These are phyloP conservation scores for Orthosia cruda DNA, from an alignment of 2,888 invertebrate species.

Conservation along the genomic window DNA sequence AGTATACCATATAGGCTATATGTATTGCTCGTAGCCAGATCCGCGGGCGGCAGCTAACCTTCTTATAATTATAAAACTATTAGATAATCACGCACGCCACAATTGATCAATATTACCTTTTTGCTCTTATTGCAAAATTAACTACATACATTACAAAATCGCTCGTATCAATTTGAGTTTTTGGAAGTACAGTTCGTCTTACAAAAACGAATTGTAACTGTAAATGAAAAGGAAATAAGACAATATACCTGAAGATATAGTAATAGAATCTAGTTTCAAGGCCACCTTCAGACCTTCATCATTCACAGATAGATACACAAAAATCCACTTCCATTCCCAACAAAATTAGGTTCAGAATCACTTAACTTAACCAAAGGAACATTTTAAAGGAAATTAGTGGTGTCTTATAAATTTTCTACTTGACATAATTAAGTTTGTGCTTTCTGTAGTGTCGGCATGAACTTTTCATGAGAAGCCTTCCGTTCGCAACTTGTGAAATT, in stretches of 20 bases:
- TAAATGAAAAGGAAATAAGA: too few relatives aligned
- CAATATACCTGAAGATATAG: not conserved
- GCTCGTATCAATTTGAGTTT: too few relatives aligned
- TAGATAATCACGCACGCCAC: too few relatives aligned
- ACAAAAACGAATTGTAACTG: too few relatives aligned
- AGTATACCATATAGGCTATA: too few relatives aligned
- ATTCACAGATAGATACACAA: slow-evolving; percentile 42
- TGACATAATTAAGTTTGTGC: slow-evolving; percentile 80
- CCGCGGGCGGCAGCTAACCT: too few relatives aligned
- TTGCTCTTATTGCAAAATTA: too few relatives aligned
- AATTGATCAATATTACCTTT: too few relatives aligned
- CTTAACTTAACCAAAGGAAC: slow-evolving; percentile 61
- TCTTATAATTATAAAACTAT: too few relatives aligned
- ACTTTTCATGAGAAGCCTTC: slow-evolving; percentile 82
- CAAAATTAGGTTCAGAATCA: slow-evolving; percentile 44
- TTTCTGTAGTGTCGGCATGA: slow-evolving; percentile 75
- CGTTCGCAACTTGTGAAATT: slow-evolving; percentile 76
- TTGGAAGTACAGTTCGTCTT: too few relatives aligned
- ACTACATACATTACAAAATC: too few relatives aligned
- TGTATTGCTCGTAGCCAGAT: too few relatives aligned
- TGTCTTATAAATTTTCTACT: slow-evolving; percentile 77
- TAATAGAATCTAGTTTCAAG: not conserved
- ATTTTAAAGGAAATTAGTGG: slow-evolving; percentile 67
- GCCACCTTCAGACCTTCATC: not conserved
- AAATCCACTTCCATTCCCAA: slow-evolving; percentile 20